Percentiles rank a stretch among this genome's conserved stretches.
phyloP scores from a whole-genome alignment of 2,113 vertebrate genomes.

The Peromyscus leucopus region DNA sequence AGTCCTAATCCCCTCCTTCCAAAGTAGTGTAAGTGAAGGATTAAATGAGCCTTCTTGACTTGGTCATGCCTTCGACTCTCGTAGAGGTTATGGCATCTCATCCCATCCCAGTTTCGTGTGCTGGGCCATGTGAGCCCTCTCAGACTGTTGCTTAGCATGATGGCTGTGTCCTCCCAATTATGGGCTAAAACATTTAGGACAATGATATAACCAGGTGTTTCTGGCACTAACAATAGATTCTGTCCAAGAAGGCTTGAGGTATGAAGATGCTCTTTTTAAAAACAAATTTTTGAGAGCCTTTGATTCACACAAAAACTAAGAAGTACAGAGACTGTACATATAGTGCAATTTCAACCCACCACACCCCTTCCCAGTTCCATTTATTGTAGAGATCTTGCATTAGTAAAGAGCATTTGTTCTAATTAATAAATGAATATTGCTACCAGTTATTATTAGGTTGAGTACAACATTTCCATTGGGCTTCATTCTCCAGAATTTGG shows the following conservation, averaged over 20 bases:
- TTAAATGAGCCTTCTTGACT: not conserved
- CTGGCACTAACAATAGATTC: not conserved
- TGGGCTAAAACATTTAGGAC: not conserved
- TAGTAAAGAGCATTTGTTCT: not conserved
- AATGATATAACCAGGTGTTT: conserved; percentile 3
- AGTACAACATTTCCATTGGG: not conserved
- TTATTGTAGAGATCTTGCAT: not conserved
- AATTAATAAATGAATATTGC: not conserved
- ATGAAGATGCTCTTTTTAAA: not conserved
- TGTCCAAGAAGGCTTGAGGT: not conserved
- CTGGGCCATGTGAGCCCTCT: not conserved
- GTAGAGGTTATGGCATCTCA: not conserved
- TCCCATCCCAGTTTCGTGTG: not conserved
- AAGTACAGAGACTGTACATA: not conserved
- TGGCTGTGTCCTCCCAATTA: not conserved
- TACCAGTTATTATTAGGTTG: not conserved
- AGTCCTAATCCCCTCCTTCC: not conserved
- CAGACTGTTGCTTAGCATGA: not conserved
- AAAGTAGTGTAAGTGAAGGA: not conserved
- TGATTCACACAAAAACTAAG: not conserved
- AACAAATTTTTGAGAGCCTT: not conserved
- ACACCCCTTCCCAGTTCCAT: not conserved
- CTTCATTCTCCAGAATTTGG: not conserved
- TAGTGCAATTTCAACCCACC: not conserved
- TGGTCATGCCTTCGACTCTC: not conserved